Base-by-base conservation (phyloP, 2,113 vertebrate genomes). In the Heterochromis multidens region DNA sequence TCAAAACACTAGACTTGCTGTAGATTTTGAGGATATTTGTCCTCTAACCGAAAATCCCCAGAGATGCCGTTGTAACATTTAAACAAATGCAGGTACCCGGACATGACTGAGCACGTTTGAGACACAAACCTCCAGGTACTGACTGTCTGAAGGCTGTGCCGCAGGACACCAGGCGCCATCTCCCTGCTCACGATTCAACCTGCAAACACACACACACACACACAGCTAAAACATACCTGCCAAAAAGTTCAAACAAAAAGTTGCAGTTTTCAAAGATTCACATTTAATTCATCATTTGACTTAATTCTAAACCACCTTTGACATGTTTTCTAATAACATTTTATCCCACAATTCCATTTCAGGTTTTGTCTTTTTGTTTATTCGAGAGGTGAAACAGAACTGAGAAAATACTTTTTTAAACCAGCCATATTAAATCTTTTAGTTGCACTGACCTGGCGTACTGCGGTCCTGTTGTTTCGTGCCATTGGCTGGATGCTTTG, bases 131-230 rank as follows among this genome's bases (percentile, higher is more conserved):
- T 98, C 97, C 80, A 98, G 96, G 94, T 96, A 98, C 94, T 98
- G 97, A 10, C 95, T 96, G 9, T 97, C 97, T 27, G 97, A 95
- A 0, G 97, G 97, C 25, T 96, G 96, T 2, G 96, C 97, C 4
- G 96, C 93, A 0, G 97, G 97, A 90, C 97, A 98, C 97, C 97
- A 98, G n/a, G 97, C 97, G 0, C 97, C 97, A 0, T 98, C 97
- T 0, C 97, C 97, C 14, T 97, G 96, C 87, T 98, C 97, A 46
- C 95, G 94, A 70, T 97, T 97, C 80, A 98, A 85, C 90, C 97
- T 98, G 90, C 4, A 27, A 3, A 85, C 25, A 77, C 6, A 58
- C 7, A 60, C 6, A 57, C 37, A 70, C 65, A 54, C 52, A 29
- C 19, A 49, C n/a, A 29, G 16, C 29, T 52, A 31, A 72, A 72